Base-by-base conservation (phyloP, 1,140 invertebrate species). In the Ceratitis capitata region DNA sequence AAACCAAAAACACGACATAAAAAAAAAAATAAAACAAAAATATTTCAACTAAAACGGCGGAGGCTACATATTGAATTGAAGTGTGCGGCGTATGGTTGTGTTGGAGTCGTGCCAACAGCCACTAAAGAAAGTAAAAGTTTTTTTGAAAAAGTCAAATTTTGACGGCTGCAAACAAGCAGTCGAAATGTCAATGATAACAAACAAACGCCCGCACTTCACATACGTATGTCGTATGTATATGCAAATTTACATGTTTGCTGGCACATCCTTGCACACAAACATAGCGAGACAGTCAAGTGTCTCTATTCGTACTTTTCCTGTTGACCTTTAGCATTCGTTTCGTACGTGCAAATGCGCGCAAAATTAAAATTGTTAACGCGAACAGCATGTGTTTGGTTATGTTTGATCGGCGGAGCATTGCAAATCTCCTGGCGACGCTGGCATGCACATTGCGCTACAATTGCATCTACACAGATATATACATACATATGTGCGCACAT, bases 251-350 rank as follows among this genome's bases (percentile, higher is more conserved):
- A 45, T 61, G n/a, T 49, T 49, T 49, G 32, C 64, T 49, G 47
- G 47, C 3, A 49, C n/a, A 19, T 4, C 16, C 16, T 19, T 19
- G n/a, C 29, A 74, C 35, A 42, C 14, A 26, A 78, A 78, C 26
- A 45, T 1, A 16, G 23, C 32, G 69, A 45, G 39, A 6, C 19
- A 78, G 69, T 39, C 39, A 45, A 78, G 39, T 78, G 42, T 78
- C 69, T 56, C 51, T 56, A 56, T 23, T 56, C 23, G n/a, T 78
- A 78, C 39, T 78, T 78, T 78, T 45, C 42, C 39, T 78, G 69
- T 78, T 78, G 69, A 78, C 69, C 69, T 78, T 78, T 78, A 78
- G 45, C 69, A n/a, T n/a, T n/a, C n/a, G 69, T n/a, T 10, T 6
- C 35, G 69, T 23, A 78, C 69, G 39, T 78, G 69, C 16, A 45